These are phyloP conservation scores for Parnassius apollo DNA, from an alignment of 2,888 invertebrate genomes.

Conservation along the genomic window DNA sequence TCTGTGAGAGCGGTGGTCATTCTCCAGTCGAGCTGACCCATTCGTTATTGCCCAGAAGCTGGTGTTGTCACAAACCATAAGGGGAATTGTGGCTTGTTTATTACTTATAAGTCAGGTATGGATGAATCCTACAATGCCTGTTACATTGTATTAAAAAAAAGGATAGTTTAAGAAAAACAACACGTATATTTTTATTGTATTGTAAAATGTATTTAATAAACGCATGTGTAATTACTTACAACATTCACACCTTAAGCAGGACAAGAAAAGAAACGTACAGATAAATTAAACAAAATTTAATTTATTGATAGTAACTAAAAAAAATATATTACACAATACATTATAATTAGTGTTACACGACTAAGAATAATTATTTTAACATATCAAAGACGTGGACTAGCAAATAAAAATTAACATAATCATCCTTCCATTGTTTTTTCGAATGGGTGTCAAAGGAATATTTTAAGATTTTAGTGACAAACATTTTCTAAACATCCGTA, in stretches of 20 bases:
- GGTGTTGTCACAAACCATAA: too few relatives aligned
- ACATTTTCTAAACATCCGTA: slow-evolving; percentile 7
- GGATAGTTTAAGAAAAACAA: slow-evolving; percentile 9
- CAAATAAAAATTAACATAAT: slow-evolving; percentile 76
- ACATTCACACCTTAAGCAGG: slow-evolving; percentile 26
- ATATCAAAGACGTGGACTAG: slow-evolving; percentile 78
- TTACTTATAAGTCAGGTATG: too few relatives aligned
- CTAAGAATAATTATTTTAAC: slow-evolving; percentile 79
- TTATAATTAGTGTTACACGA: slow-evolving; percentile 80
- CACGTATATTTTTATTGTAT: slow-evolving; percentile 22
- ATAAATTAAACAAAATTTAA: slow-evolving; percentile 81
- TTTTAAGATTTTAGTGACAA: slow-evolving; percentile 29
- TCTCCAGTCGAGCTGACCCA: too few relatives aligned
- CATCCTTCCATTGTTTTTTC: slow-evolving; percentile 39
- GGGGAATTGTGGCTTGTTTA: too few relatives aligned
- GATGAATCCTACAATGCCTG: too few relatives aligned
- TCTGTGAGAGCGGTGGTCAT: too few relatives aligned
- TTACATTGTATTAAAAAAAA: background rate
- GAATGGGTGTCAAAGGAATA: slow-evolving; percentile 29
- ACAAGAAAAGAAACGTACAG: slow-evolving; percentile 52
- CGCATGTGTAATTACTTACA: slow-evolving; percentile 24
- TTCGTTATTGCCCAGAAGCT: too few relatives aligned
- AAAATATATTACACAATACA: slow-evolving; percentile 80
- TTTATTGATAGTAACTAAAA: slow-evolving; percentile 80
- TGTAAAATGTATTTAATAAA: slow-evolving; percentile 27